These are phyloP conservation scores for Corapipo altera DNA, from an alignment of 2,113 vertebrate genomes.

Conservation along the genomic window DNA sequence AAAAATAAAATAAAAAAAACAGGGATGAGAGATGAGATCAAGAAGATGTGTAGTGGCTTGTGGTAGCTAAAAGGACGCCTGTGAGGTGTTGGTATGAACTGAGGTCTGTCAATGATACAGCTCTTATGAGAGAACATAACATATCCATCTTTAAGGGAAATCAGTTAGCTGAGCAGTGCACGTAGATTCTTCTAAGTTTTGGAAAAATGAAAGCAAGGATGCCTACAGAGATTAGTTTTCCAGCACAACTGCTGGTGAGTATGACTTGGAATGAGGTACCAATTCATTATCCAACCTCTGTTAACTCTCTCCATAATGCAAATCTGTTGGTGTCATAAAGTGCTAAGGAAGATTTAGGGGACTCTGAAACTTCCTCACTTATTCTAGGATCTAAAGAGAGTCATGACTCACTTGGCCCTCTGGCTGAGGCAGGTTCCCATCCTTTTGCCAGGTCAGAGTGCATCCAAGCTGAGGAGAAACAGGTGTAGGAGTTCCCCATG, in stretches of 20 bases:
- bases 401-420: neutral
- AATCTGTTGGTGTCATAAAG: neutral
- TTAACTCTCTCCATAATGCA: neutral
- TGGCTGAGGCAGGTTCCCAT: neutral
- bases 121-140: neutral
- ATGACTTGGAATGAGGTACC: neutral
- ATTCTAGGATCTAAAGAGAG: neutral
- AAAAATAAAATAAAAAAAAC: rapidly evolving
- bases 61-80: neutral
- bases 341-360: neutral
- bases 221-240: neutral
- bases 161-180: neutral
- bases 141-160: neutral
- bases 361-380: neutral
- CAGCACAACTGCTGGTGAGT: neutral
- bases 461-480: neutral
- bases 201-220: neutral
- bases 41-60: neutral
- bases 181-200: neutral
- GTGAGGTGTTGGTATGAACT: neutral
- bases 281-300: too few relatives aligned
- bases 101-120: neutral
- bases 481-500: rapidly evolving
- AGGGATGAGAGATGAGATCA: neutral
- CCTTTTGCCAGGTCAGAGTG: neutral